Conservation (phyloP, 2,888 invertebrate species). For the Ennomos quercinarius region DNA sequence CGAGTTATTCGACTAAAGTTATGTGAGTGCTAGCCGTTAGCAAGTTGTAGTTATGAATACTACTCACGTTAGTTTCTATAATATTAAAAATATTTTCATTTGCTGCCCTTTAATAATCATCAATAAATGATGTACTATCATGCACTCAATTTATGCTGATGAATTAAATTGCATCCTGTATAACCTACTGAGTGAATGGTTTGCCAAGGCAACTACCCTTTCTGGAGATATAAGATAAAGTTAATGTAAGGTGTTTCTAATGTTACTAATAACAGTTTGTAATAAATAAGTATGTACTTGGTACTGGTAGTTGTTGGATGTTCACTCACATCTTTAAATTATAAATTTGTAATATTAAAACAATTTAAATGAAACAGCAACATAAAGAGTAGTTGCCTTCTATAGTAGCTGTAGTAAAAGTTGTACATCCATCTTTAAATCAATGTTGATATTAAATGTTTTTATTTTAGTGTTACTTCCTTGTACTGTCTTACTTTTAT, state of each 20-base stretch:
- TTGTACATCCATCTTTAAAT: conserved; percentile 53
- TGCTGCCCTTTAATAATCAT: too few relatives aligned
- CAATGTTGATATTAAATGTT: conserved; percentile 58
- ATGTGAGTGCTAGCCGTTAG: too few relatives aligned
- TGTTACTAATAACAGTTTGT: conserved; percentile 23
- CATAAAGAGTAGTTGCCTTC: conserved; percentile 39
- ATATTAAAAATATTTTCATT: too few relatives aligned
- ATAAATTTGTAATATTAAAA: conserved; percentile 15
- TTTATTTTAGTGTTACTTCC: conserved; percentile 55
- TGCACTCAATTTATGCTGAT: too few relatives aligned
- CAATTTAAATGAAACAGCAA: conserved; percentile 16
- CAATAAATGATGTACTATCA: too few relatives aligned
- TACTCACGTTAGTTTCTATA: too few relatives aligned
- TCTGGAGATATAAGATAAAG: conserved; percentile 16
- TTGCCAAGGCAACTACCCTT: conserved; percentile 34
- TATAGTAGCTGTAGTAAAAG: conserved; percentile 46
- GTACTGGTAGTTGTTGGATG: conserved; percentile 24
- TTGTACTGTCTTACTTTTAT: conserved; percentile 52
- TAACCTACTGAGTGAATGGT: conserved; percentile 32
- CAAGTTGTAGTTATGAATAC: too few relatives aligned
- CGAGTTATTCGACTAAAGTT: too few relatives aligned
- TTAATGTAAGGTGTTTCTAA: conserved; percentile 28
- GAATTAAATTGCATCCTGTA: too few relatives aligned
- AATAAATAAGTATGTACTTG: conserved; percentile 12
- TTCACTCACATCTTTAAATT: conserved; percentile 10